Base-by-base conservation (phyloP, 1,140 invertebrate genomes). In the Chymomyza costata region DNA sequence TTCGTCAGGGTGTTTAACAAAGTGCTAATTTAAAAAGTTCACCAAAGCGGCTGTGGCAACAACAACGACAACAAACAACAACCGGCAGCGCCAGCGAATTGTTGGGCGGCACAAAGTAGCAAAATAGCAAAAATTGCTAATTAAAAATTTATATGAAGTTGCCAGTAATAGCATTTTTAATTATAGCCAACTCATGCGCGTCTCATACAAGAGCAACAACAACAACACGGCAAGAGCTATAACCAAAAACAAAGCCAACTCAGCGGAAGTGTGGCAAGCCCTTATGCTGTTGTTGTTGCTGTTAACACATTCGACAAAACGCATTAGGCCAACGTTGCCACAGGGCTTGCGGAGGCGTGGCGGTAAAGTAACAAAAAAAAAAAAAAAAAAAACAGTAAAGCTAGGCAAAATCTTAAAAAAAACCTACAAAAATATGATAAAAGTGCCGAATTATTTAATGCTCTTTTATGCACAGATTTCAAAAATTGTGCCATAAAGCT, bases 101-200 rank as follows among this genome's bases (percentile, higher is more conserved):
- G 35, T 16, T 47, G 46, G 53, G 40, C 46, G 21, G 34, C 40
- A 70, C 76, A 78, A 78, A 78, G 78, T 82, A 82, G 78, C 49
- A 82, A 82, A 82, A 82, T 82, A 82, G 78, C 78, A 82, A 82
- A 82, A 82, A 82, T 82, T 82, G 64, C 78, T 82, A 82, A 82
- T 82, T 82, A 82, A 82, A 82, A 82, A 82, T 82, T 73, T 82
- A 82, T 82, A 82, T 78, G 73, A 78, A 80, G 73, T 78, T 78
- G 73, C 67, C 73, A 73, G 73, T 78, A 78, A 78, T 78, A 78
- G 78, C 71, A 82, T 82, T 82, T 82, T 82, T 82, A 82, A 82
- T 82, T 82, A 82, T 82, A 65, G 76, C 67, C 73, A 80, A 73
- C 73, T 80, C 73, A 80, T 73, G 73, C 73, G 71, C 60, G 64